Conservation (phyloP, 2,888 invertebrate genomes). For the Pristionchus mayeri region DNA sequence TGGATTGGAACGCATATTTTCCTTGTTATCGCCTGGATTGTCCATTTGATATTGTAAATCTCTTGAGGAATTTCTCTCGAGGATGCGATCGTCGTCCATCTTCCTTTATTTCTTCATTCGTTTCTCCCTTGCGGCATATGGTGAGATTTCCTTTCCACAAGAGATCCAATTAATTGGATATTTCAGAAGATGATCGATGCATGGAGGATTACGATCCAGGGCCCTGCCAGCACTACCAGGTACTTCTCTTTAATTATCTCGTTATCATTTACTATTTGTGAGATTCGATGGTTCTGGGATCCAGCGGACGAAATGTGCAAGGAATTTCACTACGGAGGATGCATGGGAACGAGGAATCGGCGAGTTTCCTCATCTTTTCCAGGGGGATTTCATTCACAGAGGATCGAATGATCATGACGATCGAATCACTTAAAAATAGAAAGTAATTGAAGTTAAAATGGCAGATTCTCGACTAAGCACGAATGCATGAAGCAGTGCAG, state of each 20-base stretch:
- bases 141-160: background rate
- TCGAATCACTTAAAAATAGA: background rate
- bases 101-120: background rate
- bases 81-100: background rate
- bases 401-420: background rate
- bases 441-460: background rate
- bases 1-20: background rate
- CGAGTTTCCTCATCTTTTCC: background rate
- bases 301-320: conserved; percentile 64
- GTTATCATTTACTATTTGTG: background rate
- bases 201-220: conserved; percentile 62
- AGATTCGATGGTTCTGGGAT: conserved; percentile 72
- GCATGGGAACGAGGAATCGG: conserved; percentile 70
- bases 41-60: background rate
- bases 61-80: background rate
- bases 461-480: conserved; percentile 66
- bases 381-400: background rate
- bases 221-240: conserved; percentile 70
- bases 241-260: background rate
- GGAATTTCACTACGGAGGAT: conserved; percentile 73
- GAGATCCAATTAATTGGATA: background rate
- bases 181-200: conserved; percentile 49
- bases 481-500: conserved; percentile 71
- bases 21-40: background rate
- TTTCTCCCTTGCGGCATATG: background rate